A percentile compares a stretch with the other conserved stretches of the same genome.
phyloP scores from a whole-genome alignment of 2,888 invertebrate genomes.

The Sympetrum striolatum region DNA sequence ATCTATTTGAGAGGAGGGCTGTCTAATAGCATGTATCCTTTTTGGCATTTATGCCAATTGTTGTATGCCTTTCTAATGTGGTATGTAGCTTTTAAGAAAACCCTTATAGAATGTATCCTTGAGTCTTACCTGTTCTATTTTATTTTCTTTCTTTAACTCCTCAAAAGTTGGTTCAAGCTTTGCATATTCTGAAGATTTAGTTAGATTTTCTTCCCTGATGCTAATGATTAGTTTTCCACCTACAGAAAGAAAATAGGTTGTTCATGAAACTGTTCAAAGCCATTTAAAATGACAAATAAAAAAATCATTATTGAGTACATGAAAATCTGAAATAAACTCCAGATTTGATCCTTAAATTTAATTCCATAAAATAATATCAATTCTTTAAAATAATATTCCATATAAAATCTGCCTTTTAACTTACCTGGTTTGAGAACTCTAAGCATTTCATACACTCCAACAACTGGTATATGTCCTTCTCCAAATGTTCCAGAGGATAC shows the following conservation, averaged over 20 bases:
- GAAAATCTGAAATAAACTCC: background rate
- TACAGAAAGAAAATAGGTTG: background rate
- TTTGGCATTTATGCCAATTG: too few species aligned
- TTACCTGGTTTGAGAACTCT: background rate
- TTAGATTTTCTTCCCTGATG: conserved; percentile 24
- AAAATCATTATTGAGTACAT: background rate
- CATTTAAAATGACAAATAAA: too few species aligned
- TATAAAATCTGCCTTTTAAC: background rate
- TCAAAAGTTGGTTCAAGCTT: conserved; percentile 4
- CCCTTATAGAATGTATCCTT: background rate
- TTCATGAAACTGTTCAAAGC: too few species aligned
- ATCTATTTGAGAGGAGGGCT: too few species aligned
- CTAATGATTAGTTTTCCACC: background rate
- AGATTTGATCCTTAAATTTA: background rate
- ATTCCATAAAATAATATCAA: background rate
- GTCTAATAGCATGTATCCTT: too few species aligned
- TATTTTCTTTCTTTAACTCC: background rate
- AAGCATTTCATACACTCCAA: background rate
- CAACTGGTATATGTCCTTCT: conserved; percentile 23
- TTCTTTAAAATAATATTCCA: too few species aligned
- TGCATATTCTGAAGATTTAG: background rate
- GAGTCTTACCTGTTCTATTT: background rate
- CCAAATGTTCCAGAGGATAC: conserved; percentile 25
- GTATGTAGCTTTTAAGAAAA: background rate
- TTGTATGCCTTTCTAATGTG: too few species aligned